Base-by-base conservation (phyloP, 2,797 vertebrate species). In the Enteromius thamalakanensis region DNA sequence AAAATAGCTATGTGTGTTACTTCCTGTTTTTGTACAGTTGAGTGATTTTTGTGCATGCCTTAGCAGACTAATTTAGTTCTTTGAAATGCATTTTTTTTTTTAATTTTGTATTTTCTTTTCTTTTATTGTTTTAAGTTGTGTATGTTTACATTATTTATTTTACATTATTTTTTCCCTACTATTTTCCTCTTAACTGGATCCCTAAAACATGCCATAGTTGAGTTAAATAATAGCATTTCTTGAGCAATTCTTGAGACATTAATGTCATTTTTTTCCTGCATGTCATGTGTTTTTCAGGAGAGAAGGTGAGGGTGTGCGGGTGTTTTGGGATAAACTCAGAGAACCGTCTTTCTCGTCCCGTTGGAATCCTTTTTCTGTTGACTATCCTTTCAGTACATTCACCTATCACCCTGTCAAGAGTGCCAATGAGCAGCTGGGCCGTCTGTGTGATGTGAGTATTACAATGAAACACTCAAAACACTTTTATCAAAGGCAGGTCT, bases 311-410 rank as follows among this genome's bases (percentile, higher is more conserved):
- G 95, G 94, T 6, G 45, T 96, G 69, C 92, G 95, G 14, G 84
- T 96, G 85, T 94, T 90, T 89, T 96, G 92, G 90, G 95, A 95
- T 85, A 85, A 87, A 75, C 88, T 91, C 11, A 94, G 94, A 71
- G 93, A 96, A 47, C 93, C 93, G 19, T 89, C 94, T 1, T 89
- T 96, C 17, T 11, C 88, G 7, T 93, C 95, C n/a, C 92, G 88
- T 19, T 96, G 96, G 95, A 97, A 96, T 87, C 93, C 94, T 1
- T 96, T 96, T 80, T 80, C 94, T 86, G 88, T 81, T 0, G 93
- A 96, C 49, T 87, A 94, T 71, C 94, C 95, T 6, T 96, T 86
- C 77, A 86, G 93, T 53, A 96, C 93, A 2, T 96, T 97, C 89
- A 95, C 89, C 14, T 87, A 93, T 80, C 95, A 96, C 29, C 95